Conservation (phyloP, 2,797 vertebrate species). For the Sternarchorhynchus goeldii region DNA sequence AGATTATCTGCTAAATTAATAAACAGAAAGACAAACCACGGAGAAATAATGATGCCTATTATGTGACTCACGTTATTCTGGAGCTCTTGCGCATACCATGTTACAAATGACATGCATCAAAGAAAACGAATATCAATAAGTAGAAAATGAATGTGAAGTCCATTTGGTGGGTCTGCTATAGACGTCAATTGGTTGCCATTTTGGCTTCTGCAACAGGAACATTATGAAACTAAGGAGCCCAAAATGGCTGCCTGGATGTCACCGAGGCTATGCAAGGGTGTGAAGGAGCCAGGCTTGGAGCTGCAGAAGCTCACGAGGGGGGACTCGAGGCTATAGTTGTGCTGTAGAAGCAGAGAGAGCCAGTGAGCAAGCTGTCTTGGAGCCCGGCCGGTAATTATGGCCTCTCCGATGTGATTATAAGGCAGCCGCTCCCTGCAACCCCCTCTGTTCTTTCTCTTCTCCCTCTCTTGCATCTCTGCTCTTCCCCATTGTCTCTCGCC, state of each 20-base stretch:
- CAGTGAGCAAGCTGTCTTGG: slow-evolving; percentile 69
- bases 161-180: neutral
- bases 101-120: neutral
- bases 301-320: slow-evolving; percentile 49
- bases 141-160: neutral
- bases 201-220: neutral
- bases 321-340: slow-evolving; percentile 49
- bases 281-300: slow-evolving; percentile 37
- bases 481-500: slow-evolving; percentile 24
- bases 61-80: neutral
- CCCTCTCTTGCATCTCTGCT: slow-evolving; percentile 43
- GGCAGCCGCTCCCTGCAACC: slow-evolving; percentile 74
- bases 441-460: slow-evolving; percentile 64
- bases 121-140: neutral
- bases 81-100: neutral
- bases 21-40: neutral
- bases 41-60: neutral
- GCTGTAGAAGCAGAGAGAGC: slow-evolving; percentile 54
- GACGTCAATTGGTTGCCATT: neutral
- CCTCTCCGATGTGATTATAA: slow-evolving; percentile 79
- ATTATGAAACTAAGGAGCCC: slow-evolving; percentile 15
- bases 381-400: slow-evolving; percentile 78
- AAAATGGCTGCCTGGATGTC: slow-evolving; percentile 30
- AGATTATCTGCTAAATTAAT: neutral
- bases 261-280: slow-evolving; percentile 19